A percentile compares a stretch with the other conserved stretches of the same genome.
Conservation (phyloP, 2,113 vertebrate species). For the Sminthopsis crassicaudata region DNA sequence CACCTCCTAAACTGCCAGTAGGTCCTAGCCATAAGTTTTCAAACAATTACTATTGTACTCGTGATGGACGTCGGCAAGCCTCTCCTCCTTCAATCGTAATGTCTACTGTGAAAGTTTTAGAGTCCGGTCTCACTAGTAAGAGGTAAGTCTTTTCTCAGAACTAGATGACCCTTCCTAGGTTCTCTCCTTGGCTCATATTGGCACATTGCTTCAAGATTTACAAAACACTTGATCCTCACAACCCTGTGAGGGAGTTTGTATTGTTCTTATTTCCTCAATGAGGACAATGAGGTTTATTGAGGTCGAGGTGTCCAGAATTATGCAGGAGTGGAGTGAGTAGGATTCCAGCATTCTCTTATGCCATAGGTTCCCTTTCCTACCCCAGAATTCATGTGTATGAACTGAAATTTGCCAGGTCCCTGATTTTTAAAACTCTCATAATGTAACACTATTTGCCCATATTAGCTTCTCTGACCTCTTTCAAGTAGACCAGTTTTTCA, state of each 20-base stretch:
- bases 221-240: neutral
- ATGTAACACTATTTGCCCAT: neutral
- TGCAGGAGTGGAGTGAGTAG: neutral
- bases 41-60: constrained; percentile 90
- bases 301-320: neutral
- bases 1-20: constrained; percentile 90
- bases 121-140: constrained; percentile 74
- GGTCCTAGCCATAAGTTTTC: constrained; percentile 94
- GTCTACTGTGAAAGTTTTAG: constrained; percentile 88
- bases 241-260: neutral
- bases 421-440: neutral
- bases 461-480: neutral
- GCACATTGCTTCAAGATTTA: neutral
- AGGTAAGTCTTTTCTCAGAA: constrained; percentile 81
- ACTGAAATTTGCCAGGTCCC: neutral
- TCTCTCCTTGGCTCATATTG: neutral
- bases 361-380: neutral
- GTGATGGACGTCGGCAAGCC: constrained; percentile 93
- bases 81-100: constrained; percentile 87
- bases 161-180: neutral
- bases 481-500: neutral
- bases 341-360: neutral
- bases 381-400: neutral
- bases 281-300: neutral
- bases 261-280: neutral